Evolutionary conservation across 2,888 invertebrate genomes (phyloP).

Genomic region (Mythimna impura): DNA sequence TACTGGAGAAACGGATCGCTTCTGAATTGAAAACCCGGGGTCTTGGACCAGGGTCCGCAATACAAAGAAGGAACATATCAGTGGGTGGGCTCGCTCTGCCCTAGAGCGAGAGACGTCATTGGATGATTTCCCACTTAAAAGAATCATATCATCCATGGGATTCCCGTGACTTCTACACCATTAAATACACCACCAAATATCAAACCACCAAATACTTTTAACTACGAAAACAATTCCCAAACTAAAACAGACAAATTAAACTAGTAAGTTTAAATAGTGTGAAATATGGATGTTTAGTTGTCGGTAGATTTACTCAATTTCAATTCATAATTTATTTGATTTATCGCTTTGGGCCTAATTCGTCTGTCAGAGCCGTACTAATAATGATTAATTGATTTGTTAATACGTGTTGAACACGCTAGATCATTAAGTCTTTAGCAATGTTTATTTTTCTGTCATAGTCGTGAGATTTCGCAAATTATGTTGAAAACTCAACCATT

Average conservation of each 20-base stretch:
- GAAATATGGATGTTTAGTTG: constrained; percentile 38
- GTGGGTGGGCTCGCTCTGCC: too few relatives aligned
- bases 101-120: too few relatives aligned
- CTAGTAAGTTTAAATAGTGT: constrained; percentile 2
- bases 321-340: constrained; percentile 48
- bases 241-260: constrained; percentile 7
- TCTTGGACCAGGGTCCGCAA: too few relatives aligned
- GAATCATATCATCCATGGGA: too few relatives aligned
- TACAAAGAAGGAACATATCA: too few relatives aligned
- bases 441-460: constrained; percentile 18
- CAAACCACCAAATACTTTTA: not conserved
- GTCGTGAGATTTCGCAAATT: not conserved
- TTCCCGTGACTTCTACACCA: too few relatives aligned
- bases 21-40: too few relatives aligned
- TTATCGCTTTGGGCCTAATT: constrained; percentile 41
- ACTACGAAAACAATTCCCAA: not conserved
- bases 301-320: constrained; percentile 30
- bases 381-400: constrained; percentile 41
- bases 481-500: not conserved
- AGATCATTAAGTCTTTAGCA: constrained; percentile 22
- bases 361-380: constrained; percentile 22
- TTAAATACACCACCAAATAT: not conserved
- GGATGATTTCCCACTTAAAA: too few relatives aligned
- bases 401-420: constrained; percentile 36
- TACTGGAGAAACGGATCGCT: too few relatives aligned